Percentiles rank a stretch among this genome's conserved stretches.
Conservation (phyloP, 1,140 invertebrate genomes). For the Nylanderia fulva region DNA sequence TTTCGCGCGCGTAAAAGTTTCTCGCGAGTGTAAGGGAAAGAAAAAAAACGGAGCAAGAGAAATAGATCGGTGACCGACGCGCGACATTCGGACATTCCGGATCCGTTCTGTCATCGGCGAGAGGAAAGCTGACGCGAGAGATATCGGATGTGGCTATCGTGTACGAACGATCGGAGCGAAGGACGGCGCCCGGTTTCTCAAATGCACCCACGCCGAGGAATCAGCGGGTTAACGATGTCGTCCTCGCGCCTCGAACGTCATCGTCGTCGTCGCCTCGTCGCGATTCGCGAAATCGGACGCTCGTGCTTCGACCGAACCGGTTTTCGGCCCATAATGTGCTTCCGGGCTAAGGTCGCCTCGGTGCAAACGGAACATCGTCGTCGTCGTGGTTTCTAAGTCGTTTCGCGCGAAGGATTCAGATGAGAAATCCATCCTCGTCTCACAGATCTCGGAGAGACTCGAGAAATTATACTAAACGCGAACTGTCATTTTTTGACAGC, state of each 20-base stretch:
- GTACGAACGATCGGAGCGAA: neutral
- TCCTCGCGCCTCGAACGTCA: neutral
- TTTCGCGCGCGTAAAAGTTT: no score
- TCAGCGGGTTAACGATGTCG: neutral
- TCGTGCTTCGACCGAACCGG: neutral
- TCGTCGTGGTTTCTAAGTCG: neutral
- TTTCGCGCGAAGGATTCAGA: neutral
- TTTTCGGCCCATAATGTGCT: neutral
- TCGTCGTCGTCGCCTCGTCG: neutral
- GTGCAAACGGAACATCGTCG: neutral
- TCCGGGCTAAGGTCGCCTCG: no score
- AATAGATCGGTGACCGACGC: no score
- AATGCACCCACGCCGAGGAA: conserved; percentile 62
- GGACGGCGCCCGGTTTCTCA: conserved; percentile 53
- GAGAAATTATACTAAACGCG: no score
- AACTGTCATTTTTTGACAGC: no score
- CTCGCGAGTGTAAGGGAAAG: no score
- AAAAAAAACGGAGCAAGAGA: no score
- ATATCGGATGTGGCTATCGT: conserved; percentile 24
- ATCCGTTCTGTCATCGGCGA: neutral
- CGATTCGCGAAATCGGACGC: neutral
- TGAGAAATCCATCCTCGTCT: no score
- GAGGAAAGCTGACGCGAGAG: neutral
- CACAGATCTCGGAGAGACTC: no score
- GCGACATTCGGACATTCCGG: neutral